A percentile compares a stretch with the other conserved stretches of the same genome.
Evolutionary conservation across 2,113 vertebrate genomes (phyloP).

Genomic region (Grantiella picta): DNA sequence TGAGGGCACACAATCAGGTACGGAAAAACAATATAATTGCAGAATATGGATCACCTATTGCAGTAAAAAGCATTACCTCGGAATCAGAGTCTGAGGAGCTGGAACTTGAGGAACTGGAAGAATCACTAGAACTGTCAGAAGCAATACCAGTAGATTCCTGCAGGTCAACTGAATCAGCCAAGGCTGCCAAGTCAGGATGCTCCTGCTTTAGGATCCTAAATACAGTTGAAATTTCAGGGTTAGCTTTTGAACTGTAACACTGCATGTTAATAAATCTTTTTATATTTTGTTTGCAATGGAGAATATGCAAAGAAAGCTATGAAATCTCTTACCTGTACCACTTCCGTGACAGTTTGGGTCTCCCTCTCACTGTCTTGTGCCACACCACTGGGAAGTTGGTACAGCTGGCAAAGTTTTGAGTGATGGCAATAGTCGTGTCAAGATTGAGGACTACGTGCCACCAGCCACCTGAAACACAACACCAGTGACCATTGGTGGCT

Average conservation of each 20-base stretch:
- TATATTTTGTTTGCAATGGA: not conserved
- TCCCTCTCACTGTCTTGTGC: constrained; percentile 97
- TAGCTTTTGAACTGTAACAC: not conserved
- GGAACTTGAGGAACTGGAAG: constrained; percentile 94
- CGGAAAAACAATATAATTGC: not conserved
- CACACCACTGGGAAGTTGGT: constrained; percentile 98
- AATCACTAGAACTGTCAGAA: constrained; percentile 96
- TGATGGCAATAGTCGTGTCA: constrained; percentile 93
- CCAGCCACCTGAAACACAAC: constrained; percentile 87
- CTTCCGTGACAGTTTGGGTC: constrained; percentile 95
- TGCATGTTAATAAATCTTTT: not conserved
- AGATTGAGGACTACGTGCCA: constrained; percentile 98
- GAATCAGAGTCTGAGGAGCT: constrained; percentile 92
- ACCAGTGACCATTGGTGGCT: not conserved
- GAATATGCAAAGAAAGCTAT: not conserved
- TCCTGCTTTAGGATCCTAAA: constrained; percentile 88
- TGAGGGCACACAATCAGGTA: not conserved
- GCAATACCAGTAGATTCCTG: constrained; percentile 97
- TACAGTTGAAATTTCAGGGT: not conserved
- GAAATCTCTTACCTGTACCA: constrained; percentile 90
- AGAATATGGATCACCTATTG: not conserved
- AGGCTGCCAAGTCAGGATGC: constrained; percentile 85
- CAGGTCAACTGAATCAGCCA: constrained; percentile 93
- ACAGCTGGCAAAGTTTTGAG: constrained; percentile 96
- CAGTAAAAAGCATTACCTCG: constrained; percentile 73